Base-by-base conservation (phyloP, 1,140 invertebrate genomes). In the Saxidomus purpurata region DNA sequence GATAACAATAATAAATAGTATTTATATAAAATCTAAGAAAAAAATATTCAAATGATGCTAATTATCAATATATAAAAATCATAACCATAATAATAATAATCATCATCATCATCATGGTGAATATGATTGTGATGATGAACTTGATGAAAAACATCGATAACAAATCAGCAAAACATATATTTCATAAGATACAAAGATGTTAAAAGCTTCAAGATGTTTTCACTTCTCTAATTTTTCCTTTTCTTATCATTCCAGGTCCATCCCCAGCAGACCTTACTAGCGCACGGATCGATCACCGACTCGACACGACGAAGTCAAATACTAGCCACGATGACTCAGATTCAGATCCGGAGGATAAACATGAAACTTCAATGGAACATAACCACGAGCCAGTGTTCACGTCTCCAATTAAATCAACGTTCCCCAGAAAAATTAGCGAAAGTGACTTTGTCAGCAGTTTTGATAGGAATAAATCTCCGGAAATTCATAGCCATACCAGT, bases 371-470 rank as follows among this genome's bases (percentile, higher is more conserved):
- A 9, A 52, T 85, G 67, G 63, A 71, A 19, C 38, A 52, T 19
- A 67, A 28, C 31, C 83, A 85, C 28, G 77, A 88, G 31, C 49
- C 77, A 13, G 49, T 63, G 34, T 88, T 88, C 34, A 38, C 76
- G 13, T 81, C 86, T 0, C 86, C 86, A 19, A 74, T 88, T 17
- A 88, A 88, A 81, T 88, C 86, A 13, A 43, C 86, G 40, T 88
- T 88, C 38, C 86, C 86, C 1, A 80, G 86, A 61, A 88, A 88
- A 81, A 88, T 88, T 13, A 80, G 86, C 43, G 86, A 88, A 88
- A 88, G 86, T 88, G 86, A 88, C 77, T 88, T 88, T 81, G 86
- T 88, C 3, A 88, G 86, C 49, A 88, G 86, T 81, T 88, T 88
- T 88, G 86, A 88, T 52, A 43, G 86, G n/a, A 88, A 81, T 71